A percentile compares a stretch with the other conserved stretches of the same genome.
Evolutionary conservation across 2,113 vertebrate genomes (phyloP).

Genomic region (Rynchops niger): DNA sequence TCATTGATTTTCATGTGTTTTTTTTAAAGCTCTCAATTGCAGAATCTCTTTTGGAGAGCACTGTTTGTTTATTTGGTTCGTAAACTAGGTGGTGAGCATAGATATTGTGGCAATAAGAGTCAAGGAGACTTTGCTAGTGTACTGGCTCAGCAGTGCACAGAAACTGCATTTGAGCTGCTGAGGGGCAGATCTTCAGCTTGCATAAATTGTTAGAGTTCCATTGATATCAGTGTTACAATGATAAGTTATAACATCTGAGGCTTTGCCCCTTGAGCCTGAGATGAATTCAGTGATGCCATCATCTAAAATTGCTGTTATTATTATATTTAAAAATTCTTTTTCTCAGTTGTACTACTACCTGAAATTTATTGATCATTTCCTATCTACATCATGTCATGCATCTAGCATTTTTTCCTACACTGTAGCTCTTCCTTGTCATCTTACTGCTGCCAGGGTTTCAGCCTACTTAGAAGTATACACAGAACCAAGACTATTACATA

Average conservation of each 20-base stretch:
- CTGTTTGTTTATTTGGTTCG: not conserved
- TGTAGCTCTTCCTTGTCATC: not conserved
- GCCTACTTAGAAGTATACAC: not conserved
- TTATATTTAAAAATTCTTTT: not conserved
- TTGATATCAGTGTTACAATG: not conserved
- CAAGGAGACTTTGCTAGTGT: not conserved
- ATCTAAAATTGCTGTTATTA: not conserved
- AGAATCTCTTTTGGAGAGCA: not conserved
- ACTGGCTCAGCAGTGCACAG: not conserved
- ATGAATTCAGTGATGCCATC: not conserved
- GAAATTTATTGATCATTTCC: not conserved
- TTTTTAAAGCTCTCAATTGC: not conserved
- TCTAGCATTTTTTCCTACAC: not conserved
- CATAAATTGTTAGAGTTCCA: not conserved
- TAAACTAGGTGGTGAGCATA: not conserved
- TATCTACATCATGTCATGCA: not conserved
- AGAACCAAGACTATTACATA: not conserved
- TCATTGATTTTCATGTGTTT: not conserved
- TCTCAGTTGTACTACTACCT: not conserved
- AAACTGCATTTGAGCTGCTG: not conserved
- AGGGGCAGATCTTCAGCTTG: not conserved
- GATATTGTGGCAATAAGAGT: not conserved
- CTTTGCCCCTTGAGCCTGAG: not conserved
- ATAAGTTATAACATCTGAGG: not conserved
- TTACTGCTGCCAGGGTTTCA: not conserved